Evolutionary conservation across 1,140 invertebrate species (phyloP), one percentile per base, ranked within the genome.

Genomic region (Notospermus geniculatus): DNA sequence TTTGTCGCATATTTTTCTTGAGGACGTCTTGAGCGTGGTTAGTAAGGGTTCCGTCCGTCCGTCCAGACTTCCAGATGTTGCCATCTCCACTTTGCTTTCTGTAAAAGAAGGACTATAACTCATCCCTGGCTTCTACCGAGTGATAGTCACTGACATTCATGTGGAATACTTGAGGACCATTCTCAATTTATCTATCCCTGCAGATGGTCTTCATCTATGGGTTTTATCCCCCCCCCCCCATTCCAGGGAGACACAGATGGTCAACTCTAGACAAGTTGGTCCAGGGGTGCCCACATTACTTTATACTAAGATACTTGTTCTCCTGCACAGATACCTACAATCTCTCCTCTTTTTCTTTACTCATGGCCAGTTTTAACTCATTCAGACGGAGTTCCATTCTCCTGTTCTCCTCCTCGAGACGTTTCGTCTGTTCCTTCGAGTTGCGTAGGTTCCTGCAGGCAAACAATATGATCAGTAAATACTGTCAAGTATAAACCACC

Each of bases 371-470:
- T 56, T 78, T 77, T 17, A 81, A 60, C 57, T 81, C 78, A 25
- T 63, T 67, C 1, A 81, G 65, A 23, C 78, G 59, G 23, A 78
- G 78, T 60, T 81, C 79, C 79, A 81, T 80, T 54, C 77, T 73
- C 43, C 67, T 73, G 39, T 71, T 80, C 50, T 81, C 79, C 11
- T 66, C 63, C 52, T 80, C 78, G 36, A 81, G 60, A 30, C 74
- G 70, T 54, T 72, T 70, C 17, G 76, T 79, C 56, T 76, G 71
- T 25, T 74, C 69, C 54, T 73, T 66, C 2, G 71, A 74, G 63
- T 72, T 66, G 50, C 66, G 68, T 45, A 77, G 54, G 54, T 76
- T 76, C 25, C 77, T 79, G 55, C 32, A 46, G 19, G 27, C n/a
- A 50, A 50, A 50, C 4, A 50, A 50, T 7, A n/a, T 19, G 5